Evolutionary conservation across 2,888 invertebrate genomes (phyloP).

Genomic region (Calameuta idolon): DNA sequence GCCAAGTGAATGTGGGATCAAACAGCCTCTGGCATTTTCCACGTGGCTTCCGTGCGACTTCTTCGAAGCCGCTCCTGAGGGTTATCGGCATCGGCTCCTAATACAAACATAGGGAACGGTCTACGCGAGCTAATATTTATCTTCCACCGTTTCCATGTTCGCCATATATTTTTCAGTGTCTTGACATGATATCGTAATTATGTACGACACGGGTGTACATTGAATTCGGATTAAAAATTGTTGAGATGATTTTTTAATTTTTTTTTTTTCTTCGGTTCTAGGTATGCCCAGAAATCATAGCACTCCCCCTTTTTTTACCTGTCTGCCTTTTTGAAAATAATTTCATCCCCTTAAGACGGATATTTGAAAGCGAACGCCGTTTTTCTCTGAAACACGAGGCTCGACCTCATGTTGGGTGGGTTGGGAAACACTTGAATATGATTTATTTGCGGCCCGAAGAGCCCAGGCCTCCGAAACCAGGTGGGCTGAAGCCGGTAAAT

Average conservation of each 20-base stretch:
- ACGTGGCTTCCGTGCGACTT: neutral
- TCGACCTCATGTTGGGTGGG: constrained; percentile 21
- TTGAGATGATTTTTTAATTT: neutral
- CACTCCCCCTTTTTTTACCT: neutral
- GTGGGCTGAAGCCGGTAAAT: constrained; percentile 3
- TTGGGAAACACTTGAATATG: constrained; percentile 29
- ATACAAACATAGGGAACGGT: neutral
- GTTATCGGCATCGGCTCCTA: neutral
- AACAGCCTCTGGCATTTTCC: neutral
- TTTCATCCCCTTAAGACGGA: neutral
- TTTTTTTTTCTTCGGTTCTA: neutral
- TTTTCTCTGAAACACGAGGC: neutral
- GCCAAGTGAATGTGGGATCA: neutral
- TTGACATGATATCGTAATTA: neutral
- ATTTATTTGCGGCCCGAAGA: neutral
- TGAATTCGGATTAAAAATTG: too few species aligned
- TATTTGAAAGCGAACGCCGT: neutral
- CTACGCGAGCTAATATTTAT: neutral
- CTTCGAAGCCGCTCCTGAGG: neutral
- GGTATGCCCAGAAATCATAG: neutral
- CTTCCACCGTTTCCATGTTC: neutral
- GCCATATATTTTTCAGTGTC: neutral
- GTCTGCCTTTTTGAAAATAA: neutral
- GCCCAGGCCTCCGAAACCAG: neutral
- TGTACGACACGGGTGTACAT: too few species aligned